phyloP scores from a whole-genome alignment of 2,888 invertebrate genomes.

The Brachyptera putata region DNA sequence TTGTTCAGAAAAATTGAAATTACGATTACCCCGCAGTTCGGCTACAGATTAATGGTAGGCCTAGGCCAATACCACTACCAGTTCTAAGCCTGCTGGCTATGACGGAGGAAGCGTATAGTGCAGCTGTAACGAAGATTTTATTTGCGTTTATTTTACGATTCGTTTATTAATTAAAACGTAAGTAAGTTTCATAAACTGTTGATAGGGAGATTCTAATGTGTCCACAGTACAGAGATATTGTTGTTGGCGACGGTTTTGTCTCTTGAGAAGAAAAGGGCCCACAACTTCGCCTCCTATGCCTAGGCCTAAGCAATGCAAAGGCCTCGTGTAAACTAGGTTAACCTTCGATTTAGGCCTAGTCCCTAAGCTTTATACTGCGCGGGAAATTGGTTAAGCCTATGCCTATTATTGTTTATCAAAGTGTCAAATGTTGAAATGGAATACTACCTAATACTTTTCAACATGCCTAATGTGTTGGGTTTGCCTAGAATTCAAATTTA shows the following conservation, averaged over 20 bases:
- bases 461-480: no score
- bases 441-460: no score
- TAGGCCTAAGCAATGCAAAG: no score
- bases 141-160: not conserved
- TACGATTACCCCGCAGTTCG: no score
- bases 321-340: slow-evolving; percentile 9
- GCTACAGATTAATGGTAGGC: not conserved
- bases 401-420: not conserved
- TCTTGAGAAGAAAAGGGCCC: not conserved
- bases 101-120: not conserved
- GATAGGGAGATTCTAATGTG: no score
- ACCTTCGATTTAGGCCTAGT: not conserved
- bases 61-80: not conserved
- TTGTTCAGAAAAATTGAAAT: no score
- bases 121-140: not conserved
- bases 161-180: not conserved
- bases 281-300: not conserved
- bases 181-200: not conserved
- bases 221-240: no score
- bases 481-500: no score
- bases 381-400: not conserved
- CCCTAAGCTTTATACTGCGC: not conserved
- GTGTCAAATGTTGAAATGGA: not conserved
- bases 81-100: not conserved
- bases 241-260: no score